Conservation (phyloP, 2,888 invertebrate genomes). For the Hedya salicella region DNA sequence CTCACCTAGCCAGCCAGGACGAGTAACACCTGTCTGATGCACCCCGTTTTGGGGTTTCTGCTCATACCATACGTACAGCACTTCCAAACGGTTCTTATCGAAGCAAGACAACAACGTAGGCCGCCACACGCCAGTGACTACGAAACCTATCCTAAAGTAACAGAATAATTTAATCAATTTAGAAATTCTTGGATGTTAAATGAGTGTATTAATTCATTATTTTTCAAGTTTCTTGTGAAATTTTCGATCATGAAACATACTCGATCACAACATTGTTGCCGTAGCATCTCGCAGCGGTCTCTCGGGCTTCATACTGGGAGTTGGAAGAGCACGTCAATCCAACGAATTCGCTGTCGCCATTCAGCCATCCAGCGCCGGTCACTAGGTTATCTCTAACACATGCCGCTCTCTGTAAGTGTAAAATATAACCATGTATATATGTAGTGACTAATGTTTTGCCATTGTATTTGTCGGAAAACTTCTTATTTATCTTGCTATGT, state of each 20-base stretch:
- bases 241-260: conserved; percentile 51
- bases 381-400: conserved; percentile 65
- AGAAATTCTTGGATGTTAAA: no score
- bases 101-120: conserved; percentile 83
- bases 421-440: neutral
- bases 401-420: conserved; percentile 61
- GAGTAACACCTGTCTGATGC: conserved; percentile 74
- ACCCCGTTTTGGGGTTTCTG: conserved; percentile 75
- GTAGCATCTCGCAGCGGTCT: conserved; percentile 72
- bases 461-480: no score
- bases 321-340: conserved; percentile 71
- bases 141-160: conserved; percentile 79
- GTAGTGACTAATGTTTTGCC: no score
- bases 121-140: conserved; percentile 74
- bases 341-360: conserved; percentile 65
- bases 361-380: conserved; percentile 68
- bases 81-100: conserved; percentile 74
- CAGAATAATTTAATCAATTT: no score
- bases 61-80: conserved; percentile 81
- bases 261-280: conserved; percentile 72
- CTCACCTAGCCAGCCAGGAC: conserved; percentile 78
- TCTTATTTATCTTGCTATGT: no score
- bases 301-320: conserved; percentile 67
- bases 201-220: no score
- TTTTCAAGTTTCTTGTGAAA: neutral